phyloP scores from a whole-genome alignment of 2,797 vertebrate species.

The Echeneis naucrates region DNA sequence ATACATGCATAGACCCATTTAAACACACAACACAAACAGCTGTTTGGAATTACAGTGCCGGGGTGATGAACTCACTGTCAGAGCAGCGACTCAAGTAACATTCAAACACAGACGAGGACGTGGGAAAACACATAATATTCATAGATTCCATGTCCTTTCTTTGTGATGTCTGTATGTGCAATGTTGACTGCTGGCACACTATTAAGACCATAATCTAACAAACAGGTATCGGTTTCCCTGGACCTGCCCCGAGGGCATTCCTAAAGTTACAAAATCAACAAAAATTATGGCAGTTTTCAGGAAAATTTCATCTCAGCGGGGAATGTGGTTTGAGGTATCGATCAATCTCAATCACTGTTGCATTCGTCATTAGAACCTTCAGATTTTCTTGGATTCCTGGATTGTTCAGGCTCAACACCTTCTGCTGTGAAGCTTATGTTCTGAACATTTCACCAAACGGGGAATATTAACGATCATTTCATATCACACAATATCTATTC shows the following conservation, averaged over 20 bases:
- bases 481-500: not conserved
- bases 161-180: constrained; percentile 34
- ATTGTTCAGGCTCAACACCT: constrained; percentile 9
- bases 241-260: not conserved
- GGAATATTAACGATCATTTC: too few relatives aligned
- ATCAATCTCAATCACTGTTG: constrained; percentile 45
- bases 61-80: constrained; percentile 78
- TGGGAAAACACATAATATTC: constrained; percentile 59
- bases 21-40: constrained; percentile 65
- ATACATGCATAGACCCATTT: constrained; percentile 48
- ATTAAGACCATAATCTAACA: constrained; percentile 10
- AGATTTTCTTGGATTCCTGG: not conserved
- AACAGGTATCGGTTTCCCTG: constrained; percentile 37
- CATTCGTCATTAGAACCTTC: constrained; percentile 6
- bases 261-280: constrained; percentile 50
- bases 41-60: constrained; percentile 74
- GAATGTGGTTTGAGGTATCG: constrained; percentile 34
- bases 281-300: constrained; percentile 20
- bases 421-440: constrained; percentile 17
- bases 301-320: constrained; percentile 25
- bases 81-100: constrained; percentile 65
- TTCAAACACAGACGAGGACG: constrained; percentile 63
- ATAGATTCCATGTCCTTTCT: constrained; percentile 36
- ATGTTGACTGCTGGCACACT: not conserved
- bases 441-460: too few relatives aligned